These are phyloP conservation scores for Tonatia bakeri DNA, from an alignment of 2,113 vertebrate genomes.

Conservation along the genomic window DNA sequence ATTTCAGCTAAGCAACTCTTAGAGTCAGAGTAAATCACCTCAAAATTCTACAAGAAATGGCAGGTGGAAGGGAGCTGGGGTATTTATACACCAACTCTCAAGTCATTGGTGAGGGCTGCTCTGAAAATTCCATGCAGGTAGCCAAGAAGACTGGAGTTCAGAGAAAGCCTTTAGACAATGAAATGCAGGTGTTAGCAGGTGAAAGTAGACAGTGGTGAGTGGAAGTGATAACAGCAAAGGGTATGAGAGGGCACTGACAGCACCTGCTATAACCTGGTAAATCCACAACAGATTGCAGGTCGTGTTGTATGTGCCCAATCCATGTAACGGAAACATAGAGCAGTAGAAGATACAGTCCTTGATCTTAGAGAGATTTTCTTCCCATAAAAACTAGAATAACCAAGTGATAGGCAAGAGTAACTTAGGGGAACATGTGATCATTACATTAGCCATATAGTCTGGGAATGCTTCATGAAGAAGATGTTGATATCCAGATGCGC, in stretches of 20 bases:
- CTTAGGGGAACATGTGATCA: background rate
- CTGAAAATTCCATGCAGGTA: background rate
- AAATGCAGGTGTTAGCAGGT: background rate
- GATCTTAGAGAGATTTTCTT: background rate
- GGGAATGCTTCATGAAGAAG: background rate
- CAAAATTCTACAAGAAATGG: background rate
- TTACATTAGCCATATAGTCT: background rate
- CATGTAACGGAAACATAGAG: background rate
- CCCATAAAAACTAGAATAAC: background rate
- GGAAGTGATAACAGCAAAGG: background rate
- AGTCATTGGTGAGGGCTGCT: background rate
- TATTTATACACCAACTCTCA: background rate
- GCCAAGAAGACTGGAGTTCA: background rate
- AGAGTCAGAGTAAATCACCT: background rate
- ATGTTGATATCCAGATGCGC: background rate
- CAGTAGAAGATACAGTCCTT: background rate
- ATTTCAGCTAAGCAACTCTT: background rate
- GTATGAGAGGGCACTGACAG: accelerated
- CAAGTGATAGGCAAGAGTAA: background rate
- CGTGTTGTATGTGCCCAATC: background rate
- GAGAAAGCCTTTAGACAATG: background rate
- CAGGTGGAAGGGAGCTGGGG: background rate
- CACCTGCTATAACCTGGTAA: background rate
- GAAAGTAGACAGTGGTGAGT: background rate
- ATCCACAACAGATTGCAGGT: background rate